A percentile compares a stretch with the other conserved stretches of the same genome.
phyloP scores from a whole-genome alignment of 2,113 vertebrate species.

The Nothobranchius furzeri region DNA sequence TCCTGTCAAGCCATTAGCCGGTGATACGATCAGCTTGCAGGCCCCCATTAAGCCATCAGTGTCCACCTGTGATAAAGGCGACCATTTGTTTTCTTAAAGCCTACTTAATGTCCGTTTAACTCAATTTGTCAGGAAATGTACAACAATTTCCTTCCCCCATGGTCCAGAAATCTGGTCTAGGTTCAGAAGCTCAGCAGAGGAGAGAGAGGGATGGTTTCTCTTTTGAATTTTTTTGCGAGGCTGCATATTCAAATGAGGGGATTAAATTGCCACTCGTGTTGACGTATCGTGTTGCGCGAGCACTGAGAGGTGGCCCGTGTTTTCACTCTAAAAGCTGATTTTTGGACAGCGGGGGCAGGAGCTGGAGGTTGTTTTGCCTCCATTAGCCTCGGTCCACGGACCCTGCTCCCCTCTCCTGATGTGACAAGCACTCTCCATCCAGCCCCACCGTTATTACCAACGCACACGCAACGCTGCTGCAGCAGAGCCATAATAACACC shows the following conservation, averaged over 20 bases:
- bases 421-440: slow-evolving; percentile 69
- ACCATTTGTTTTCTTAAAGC: slow-evolving; percentile 99
- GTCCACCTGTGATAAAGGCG: slow-evolving; percentile 99
- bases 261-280: slow-evolving; percentile 72
- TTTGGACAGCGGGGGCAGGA: slow-evolving; percentile 71
- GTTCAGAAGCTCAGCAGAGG: slow-evolving; percentile 84
- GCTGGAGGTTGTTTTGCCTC: slow-evolving; percentile 66
- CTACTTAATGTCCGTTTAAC: slow-evolving; percentile 99
- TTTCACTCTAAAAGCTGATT: slow-evolving; percentile 73
- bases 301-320: slow-evolving; percentile 64
- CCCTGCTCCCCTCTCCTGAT: slow-evolving; percentile 66
- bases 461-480: slow-evolving; percentile 22
- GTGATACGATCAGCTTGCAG: slow-evolving; percentile 94
- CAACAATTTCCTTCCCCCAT: slow-evolving; percentile 94
- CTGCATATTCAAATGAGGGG: slow-evolving; percentile 91
- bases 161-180: slow-evolving; percentile 95
- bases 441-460: slow-evolving; percentile 56
- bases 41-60: slow-evolving; percentile 97
- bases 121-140: slow-evolving; percentile 99
- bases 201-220: neutral
- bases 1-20: slow-evolving; percentile 99
- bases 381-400: slow-evolving; percentile 73
- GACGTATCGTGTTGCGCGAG: slow-evolving; percentile 64
- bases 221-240: slow-evolving; percentile 4
- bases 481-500: slow-evolving; percentile 68